phyloP scores from a whole-genome alignment of 2,113 vertebrate genomes.

The Dissostichus mawsoni region DNA sequence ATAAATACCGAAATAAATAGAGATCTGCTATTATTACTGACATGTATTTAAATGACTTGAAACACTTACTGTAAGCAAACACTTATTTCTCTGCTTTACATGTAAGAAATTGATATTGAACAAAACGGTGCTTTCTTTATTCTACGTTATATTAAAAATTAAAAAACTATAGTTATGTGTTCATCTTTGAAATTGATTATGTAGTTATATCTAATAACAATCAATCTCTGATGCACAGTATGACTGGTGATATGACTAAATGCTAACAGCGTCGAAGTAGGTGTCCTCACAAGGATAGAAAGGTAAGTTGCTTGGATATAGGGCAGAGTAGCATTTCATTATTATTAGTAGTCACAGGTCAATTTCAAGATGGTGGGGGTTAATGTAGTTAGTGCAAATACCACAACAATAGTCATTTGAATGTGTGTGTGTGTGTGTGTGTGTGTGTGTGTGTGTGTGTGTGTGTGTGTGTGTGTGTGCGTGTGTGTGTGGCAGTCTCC shows the following conservation, averaged over 20 bases:
- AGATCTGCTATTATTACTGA: background rate
- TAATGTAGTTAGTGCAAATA: background rate
- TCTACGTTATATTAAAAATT: too few relatives aligned
- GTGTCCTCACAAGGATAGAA: background rate
- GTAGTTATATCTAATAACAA: background rate
- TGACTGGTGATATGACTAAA: background rate
- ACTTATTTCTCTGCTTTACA: background rate
- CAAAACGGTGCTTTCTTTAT: background rate
- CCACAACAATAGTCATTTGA: background rate
- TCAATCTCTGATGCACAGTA: background rate
- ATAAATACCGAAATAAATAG: background rate
- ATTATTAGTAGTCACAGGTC: background rate
- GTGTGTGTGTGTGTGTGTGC: conserved; percentile 3
- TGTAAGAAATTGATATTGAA: background rate
- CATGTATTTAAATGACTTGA: background rate
- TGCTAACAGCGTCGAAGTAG: background rate
- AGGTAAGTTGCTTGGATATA: background rate
- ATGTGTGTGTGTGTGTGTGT: background rate
- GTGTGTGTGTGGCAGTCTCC: conserved; percentile 31
- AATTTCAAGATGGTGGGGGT: background rate
- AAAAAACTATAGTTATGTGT: background rate
- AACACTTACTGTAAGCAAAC: background rate
- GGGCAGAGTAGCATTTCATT: background rate
- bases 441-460: background rate
- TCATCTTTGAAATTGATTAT: too few relatives aligned